A percentile compares a stretch with the other conserved stretches of the same genome.
Conservation (phyloP, 2,113 vertebrate genomes). For the Ophiodon elongatus region DNA sequence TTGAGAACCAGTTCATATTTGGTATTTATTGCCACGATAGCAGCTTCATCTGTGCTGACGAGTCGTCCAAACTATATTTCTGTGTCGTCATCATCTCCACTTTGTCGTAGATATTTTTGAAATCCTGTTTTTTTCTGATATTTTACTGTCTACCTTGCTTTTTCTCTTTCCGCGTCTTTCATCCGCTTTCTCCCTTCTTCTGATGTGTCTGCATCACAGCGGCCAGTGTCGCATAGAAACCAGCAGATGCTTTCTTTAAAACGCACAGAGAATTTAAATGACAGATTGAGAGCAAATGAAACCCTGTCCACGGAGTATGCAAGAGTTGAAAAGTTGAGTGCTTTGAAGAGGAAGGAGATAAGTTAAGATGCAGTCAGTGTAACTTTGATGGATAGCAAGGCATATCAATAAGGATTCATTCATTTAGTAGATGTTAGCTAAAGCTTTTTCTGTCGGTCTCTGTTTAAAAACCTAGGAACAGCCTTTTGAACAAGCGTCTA, state of each 20-base stretch:
- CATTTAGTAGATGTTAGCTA: conserved; percentile 19
- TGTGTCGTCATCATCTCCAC: neutral
- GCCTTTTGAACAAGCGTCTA: conserved; percentile 19
- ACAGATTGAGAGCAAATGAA: neutral
- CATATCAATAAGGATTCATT: neutral
- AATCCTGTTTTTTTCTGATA: neutral
- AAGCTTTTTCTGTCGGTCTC: conserved; percentile 5
- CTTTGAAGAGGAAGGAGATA: neutral
- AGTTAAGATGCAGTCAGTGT: conserved; percentile 9
- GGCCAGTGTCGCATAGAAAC: neutral
- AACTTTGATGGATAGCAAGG: neutral
- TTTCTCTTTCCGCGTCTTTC: neutral
- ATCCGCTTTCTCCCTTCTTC: neutral
- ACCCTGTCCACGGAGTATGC: neutral
- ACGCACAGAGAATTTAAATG: neutral
- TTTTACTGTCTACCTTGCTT: neutral
- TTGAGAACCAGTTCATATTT: neutral
- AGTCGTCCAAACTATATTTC: neutral
- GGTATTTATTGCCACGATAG: neutral
- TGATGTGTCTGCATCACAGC: conserved; percentile 38
- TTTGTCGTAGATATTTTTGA: neutral
- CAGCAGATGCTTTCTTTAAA: conserved; percentile 8
- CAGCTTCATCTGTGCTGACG: neutral
- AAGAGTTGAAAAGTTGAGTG: neutral
- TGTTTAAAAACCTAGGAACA: conserved; percentile 14